Evolutionary conservation across 2,797 vertebrate genomes (phyloP).

Genomic region (Periophthalmus magnuspinnatus): DNA sequence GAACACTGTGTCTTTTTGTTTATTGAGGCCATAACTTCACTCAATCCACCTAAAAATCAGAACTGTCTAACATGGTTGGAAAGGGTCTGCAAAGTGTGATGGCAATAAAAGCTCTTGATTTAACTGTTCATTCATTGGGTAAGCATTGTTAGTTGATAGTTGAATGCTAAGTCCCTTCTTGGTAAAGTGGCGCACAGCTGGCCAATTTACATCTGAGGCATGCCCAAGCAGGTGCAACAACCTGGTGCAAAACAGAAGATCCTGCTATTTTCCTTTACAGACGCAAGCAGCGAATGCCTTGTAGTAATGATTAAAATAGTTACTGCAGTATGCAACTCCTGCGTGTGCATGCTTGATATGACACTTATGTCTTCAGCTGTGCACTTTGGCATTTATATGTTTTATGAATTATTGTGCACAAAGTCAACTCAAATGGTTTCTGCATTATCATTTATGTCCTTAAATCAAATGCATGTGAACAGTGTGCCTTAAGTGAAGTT

Average conservation of each 20-base stretch:
- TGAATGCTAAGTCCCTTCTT: not conserved
- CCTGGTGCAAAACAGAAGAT: not conserved
- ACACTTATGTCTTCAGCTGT: not conserved
- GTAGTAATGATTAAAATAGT: not conserved
- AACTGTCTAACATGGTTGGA: not conserved
- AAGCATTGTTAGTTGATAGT: not conserved
- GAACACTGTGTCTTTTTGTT: conserved; percentile 15
- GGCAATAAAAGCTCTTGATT: not conserved
- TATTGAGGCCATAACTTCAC: conserved; percentile 9
- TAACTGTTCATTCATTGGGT: not conserved
- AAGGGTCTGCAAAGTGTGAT: not conserved
- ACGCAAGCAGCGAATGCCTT: not conserved
- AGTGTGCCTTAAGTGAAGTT: not conserved
- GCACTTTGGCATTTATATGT: not conserved
- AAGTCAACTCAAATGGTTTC: conserved; percentile 1
- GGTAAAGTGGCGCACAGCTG: not conserved
- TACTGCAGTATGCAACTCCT: not conserved
- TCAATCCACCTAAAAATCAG: not conserved
- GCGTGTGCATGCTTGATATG: not conserved
- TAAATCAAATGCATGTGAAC: not conserved
- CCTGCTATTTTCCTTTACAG: not conserved
- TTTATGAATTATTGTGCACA: not conserved
- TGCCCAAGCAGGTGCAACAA: conserved; percentile 6
- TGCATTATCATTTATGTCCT: not conserved
- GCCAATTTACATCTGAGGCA: not conserved